A percentile compares a stretch with the other conserved stretches of the same genome.
These are phyloP conservation scores for Rhabdomys dilectus DNA, from an alignment of 2,113 vertebrate genomes.

Conservation along the genomic window DNA sequence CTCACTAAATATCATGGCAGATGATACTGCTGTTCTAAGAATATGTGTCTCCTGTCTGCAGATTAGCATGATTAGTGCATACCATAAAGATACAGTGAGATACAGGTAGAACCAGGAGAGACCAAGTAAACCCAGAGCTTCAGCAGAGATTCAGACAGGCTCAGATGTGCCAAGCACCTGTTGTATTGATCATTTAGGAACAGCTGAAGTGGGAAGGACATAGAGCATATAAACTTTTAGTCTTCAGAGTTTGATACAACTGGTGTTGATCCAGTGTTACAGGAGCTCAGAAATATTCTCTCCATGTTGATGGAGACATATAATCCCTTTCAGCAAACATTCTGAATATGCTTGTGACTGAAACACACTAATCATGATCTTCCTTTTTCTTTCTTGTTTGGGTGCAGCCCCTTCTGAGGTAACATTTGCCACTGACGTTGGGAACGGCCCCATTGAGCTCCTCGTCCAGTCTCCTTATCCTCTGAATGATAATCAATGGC, in stretches of 20 bases:
- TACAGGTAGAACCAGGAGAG: neutral
- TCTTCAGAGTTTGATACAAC: neutral
- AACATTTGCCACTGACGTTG: constrained; percentile 95
- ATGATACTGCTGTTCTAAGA: neutral
- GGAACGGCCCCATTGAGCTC: constrained; percentile 92
- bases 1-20: neutral
- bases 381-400: constrained; percentile 58
- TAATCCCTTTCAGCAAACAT: accelerated
- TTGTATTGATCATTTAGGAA: neutral
- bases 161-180: accelerated
- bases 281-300: neutral
- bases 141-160: no score
- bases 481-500: constrained; percentile 98
- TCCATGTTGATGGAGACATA: neutral
- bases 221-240: no score
- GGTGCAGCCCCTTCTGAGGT: constrained; percentile 92
- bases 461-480: constrained; percentile 90
- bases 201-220: accelerated
- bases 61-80: neutral
- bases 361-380: neutral
- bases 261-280: neutral
- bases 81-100: neutral
- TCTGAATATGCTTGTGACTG: neutral
- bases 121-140: neutral
- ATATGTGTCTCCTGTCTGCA: accelerated